Base-by-base conservation (phyloP, 2,888 invertebrate species). In the Phyllotreta cruciferae region DNA sequence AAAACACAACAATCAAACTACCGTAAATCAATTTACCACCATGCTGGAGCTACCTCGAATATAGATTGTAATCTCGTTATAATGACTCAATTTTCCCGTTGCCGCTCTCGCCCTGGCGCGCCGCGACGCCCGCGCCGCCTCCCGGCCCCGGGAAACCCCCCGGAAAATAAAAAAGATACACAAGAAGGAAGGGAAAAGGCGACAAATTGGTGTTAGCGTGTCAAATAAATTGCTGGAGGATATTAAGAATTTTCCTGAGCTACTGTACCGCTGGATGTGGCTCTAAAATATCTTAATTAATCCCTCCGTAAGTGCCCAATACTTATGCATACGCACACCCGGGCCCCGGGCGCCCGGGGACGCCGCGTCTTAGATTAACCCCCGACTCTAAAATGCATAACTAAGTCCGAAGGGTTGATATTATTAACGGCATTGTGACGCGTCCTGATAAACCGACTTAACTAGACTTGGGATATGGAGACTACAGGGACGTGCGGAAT, bases 361-460 rank as follows among this genome's bases (percentile, higher is more conserved):
- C 69, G 54, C 66, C 68, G 69, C 70, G 65, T 75, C 75, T 76
- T 73, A 73, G 73, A 75, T 75, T 74, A 71, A 69, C 64, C 63
- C 24, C 52, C 68, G 68, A 73, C 73, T 73, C 71, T 71, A 74
- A 74, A 74, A 75, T 75, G 70, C 75, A 75, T 74, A 74, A 73
- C 72, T 73, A 66, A 73, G 71, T 66, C 68, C 62, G 61, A 62
- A 67, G 66, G 70, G 69, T 56, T 37, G 73, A 72, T 67, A 70
- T 73, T 73, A 74, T 76, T 73, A 75, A 70, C 66, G 67, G 70
- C 71, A 69, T 70, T 68, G 71, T 71, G 71, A 71, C 66, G 61
- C 64, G 61, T 55, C 35, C 45, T 66, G 64, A 69, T 67, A 66
- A 24, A 70, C 66, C 70, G 73, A 72, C 73, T 74, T 75, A 76